Percentiles rank a stretch among this genome's conserved stretches.
phyloP scores from a whole-genome alignment of 2,113 vertebrate species.

The Corydoras sp. region DNA sequence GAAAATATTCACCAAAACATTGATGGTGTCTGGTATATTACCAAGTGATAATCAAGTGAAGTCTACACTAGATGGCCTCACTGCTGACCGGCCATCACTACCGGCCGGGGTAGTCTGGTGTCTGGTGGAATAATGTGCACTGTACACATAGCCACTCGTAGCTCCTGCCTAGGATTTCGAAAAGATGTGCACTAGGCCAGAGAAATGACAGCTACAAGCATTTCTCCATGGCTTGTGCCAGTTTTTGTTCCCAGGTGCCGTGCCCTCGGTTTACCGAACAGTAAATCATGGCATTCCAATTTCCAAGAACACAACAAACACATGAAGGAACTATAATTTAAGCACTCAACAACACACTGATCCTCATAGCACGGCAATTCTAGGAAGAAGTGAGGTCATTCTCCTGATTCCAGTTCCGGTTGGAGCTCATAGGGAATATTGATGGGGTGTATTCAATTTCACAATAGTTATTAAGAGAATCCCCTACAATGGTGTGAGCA shows the following conservation, averaged over 20 bases:
- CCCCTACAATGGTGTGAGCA: too few relatives aligned
- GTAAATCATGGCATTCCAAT: constrained; percentile 61
- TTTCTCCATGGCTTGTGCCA: constrained; percentile 45
- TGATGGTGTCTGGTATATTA: too few relatives aligned
- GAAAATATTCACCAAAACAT: too few relatives aligned
- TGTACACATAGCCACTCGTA: constrained; percentile 42
- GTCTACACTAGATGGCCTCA: too few relatives aligned
- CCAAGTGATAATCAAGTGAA: too few relatives aligned
- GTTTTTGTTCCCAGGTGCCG: constrained; percentile 47
- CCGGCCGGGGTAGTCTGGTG: constrained; percentile 31
- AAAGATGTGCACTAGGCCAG: not conserved
- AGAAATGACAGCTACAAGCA: constrained; percentile 34
- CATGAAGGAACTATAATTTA: constrained; percentile 22
- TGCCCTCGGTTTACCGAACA: constrained; percentile 53
- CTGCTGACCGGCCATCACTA: too few relatives aligned
- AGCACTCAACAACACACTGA: constrained; percentile 5
- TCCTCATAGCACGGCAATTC: constrained; percentile 4
- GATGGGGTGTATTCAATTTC: too few relatives aligned
- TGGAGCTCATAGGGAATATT: too few relatives aligned
- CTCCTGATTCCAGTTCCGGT: too few relatives aligned
- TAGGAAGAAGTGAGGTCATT: too few relatives aligned
- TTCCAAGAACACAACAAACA: constrained; percentile 58
- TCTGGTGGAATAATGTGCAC: constrained; percentile 53
- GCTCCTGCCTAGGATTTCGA: constrained; percentile 44
- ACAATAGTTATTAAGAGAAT: too few relatives aligned